Base-by-base conservation (phyloP, 2,888 invertebrate species). In the Rugalucina vietnamica region DNA sequence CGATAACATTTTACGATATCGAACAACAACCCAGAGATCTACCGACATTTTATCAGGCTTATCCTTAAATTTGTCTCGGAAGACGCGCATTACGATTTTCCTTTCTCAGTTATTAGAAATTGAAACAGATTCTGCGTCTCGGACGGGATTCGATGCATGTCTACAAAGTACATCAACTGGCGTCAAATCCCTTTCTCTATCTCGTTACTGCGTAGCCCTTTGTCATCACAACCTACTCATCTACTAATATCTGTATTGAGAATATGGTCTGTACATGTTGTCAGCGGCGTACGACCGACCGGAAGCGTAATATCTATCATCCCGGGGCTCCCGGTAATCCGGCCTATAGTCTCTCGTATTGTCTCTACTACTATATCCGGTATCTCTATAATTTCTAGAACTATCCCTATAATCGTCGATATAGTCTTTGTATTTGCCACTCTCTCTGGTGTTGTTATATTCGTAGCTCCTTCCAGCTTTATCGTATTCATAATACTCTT, bases 191-290 rank as follows among this genome's bases (percentile, higher is more conserved):
- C n/a, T n/a, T n/a, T n/a, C n/a, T n/a, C n/a, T n/a, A n/a, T n/a
- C n/a, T n/a, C n/a, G n/a, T n/a, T n/a, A n/a, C n/a, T n/a, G n/a
- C n/a, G n/a, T n/a, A n/a, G n/a, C n/a, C n/a, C n/a, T n/a, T n/a
- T n/a, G n/a, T n/a, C n/a, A n/a, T n/a, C n/a, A n/a, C n/a, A n/a
- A n/a, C n/a, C n/a, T n/a, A n/a, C n/a, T n/a, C n/a, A n/a, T n/a
- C n/a, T n/a, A n/a, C 43, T 60, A 60, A 72, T 72, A 72, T 49
- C 72, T 72, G 39, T 49, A 37, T n/a, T 79, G 83, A 14, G 75
- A 54, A 69, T 87, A 85, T 18, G 85, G 85, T 65, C 87, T 72
- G 54, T 87, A 87, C 87, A 87, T 81, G 36, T 79, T 80, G 24
- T 82, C 81, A 34, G 57, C 29, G 24, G 24, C 69, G 60, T 72